Base-by-base conservation (phyloP, 2,113 vertebrate genomes). In the Siniperca chuatsi region DNA sequence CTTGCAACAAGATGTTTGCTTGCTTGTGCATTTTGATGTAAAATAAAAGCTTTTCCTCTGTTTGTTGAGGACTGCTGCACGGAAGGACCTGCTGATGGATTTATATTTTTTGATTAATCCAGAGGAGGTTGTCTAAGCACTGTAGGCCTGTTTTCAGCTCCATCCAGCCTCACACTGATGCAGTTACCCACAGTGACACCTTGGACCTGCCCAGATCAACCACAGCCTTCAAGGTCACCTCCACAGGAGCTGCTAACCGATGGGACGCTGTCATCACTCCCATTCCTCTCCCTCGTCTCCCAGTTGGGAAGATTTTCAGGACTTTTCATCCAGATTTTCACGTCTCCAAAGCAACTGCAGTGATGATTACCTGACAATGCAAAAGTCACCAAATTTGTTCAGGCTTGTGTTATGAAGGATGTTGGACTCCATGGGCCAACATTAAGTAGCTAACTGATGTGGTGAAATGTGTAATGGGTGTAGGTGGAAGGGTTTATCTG, bases 401-500 rank as follows among this genome's bases (percentile, higher is more conserved):
- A 44, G 37, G n/a, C 16, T 54, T 8, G 13, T 21, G 55, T 80
- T 37, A 4, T 20, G 40, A 50, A 20, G 23, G n/a, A 37, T 37
- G 8, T 5, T 4, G 29, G 52, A 58, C 37, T 78, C 40, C 66
- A n/a, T 13, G 20, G 12, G 35, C 18, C 66, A 2, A 74, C 67
- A 23, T 13, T 40, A 70, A 58, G 72, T 42, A 52, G n/a, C 46
- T 62, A 37, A 61, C 61, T 6, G 57, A 74, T 67, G 73, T 65
- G 70, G 50, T 92, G 95, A 96, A 72, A 90, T 77, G 79, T 79
- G 71, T 29, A 96, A 96, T 92, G 94, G 94, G 95, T 95, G 96
- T 93, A 94, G 93, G 95, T 90, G 96, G 95, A 96, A 94, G 94
- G 95, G 92, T 96, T 97, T 97, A 97, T 97, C 96, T 96, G 90